These are phyloP conservation scores for Grapholita molesta DNA, from an alignment of 1,140 invertebrate genomes.

Conservation along the genomic window DNA sequence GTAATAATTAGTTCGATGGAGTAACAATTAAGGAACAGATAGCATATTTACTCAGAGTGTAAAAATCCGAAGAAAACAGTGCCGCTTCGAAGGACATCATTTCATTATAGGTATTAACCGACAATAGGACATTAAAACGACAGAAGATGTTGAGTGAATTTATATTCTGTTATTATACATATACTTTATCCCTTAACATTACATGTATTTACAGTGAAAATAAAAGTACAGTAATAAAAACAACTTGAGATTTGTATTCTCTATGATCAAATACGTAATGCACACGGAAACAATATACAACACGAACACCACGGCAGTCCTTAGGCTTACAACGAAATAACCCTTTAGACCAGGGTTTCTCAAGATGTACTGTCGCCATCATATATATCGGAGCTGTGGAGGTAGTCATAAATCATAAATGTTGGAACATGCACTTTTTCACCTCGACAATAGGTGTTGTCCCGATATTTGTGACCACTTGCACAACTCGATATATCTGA, in stretches of 20 bases:
- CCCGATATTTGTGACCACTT: no score
- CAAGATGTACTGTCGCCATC: no score
- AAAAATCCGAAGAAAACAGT: not conserved
- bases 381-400: no score
- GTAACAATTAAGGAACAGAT: no score
- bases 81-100: not conserved
- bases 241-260: constrained; percentile 57
- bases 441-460: no score
- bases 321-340: constrained; percentile 35
- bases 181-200: constrained; percentile 61
- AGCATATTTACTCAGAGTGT: no score
- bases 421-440: no score
- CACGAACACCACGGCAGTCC: constrained; percentile 39
- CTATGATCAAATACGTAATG: constrained; percentile 16
- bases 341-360: constrained; percentile 57
- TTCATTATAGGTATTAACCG: not conserved
- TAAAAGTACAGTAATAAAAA: constrained; percentile 67
- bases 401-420: no score
- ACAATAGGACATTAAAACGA: constrained; percentile 24
- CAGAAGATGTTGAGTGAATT: constrained; percentile 35
- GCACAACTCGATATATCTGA: no score
- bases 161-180: constrained; percentile 75
- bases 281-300: constrained; percentile 37
- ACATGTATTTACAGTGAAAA: constrained; percentile 66
- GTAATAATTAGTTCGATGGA: no score